Conservation (phyloP, 2,888 invertebrate genomes). For the Trichopoda pennipes region DNA sequence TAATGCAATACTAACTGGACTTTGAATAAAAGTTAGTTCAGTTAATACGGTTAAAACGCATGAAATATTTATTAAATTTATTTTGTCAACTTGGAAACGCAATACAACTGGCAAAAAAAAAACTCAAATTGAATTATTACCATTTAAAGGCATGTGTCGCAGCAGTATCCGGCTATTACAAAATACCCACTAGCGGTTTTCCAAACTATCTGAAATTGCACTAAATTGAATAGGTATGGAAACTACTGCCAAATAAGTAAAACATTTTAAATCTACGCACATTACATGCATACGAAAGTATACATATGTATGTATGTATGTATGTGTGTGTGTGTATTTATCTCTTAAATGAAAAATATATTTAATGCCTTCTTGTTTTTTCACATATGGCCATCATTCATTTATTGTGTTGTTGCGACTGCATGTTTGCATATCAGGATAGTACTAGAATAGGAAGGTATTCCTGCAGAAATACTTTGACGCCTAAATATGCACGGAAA, state of each 20-base stretch:
- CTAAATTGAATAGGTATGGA: slow-evolving; percentile 48
- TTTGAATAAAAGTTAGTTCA: slow-evolving; percentile 15
- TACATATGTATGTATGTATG: too few relatives aligned
- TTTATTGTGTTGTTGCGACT: slow-evolving; percentile 31
- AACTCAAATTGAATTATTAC: slow-evolving; percentile 64
- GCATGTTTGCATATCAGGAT: slow-evolving; percentile 50
- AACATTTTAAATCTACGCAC: slow-evolving; percentile 56
- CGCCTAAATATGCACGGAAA: too few relatives aligned
- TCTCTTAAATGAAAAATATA: slow-evolving; percentile 21
- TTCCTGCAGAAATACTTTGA: not conserved
- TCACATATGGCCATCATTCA: slow-evolving; percentile 53
- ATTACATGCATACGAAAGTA: too few relatives aligned
- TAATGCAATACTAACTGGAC: slow-evolving; percentile 14
- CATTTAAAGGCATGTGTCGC: slow-evolving; percentile 66
- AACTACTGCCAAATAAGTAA: slow-evolving; percentile 58
- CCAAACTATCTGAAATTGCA: slow-evolving; percentile 12
- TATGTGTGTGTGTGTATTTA: slow-evolving; percentile 13
- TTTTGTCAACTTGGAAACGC: slow-evolving; percentile 1
- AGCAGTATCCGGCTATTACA: slow-evolving; percentile 62
- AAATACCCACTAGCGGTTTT: slow-evolving; percentile 20
- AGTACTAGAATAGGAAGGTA: slow-evolving; percentile 6
- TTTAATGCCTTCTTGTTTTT: slow-evolving; percentile 8
- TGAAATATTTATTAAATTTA: slow-evolving; percentile 63
- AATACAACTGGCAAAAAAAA: not conserved
- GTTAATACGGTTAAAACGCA: slow-evolving; percentile 45